These are phyloP conservation scores for Alouatta palliata DNA, from an alignment of 2,113 vertebrate genomes.

Conservation along the genomic window DNA sequence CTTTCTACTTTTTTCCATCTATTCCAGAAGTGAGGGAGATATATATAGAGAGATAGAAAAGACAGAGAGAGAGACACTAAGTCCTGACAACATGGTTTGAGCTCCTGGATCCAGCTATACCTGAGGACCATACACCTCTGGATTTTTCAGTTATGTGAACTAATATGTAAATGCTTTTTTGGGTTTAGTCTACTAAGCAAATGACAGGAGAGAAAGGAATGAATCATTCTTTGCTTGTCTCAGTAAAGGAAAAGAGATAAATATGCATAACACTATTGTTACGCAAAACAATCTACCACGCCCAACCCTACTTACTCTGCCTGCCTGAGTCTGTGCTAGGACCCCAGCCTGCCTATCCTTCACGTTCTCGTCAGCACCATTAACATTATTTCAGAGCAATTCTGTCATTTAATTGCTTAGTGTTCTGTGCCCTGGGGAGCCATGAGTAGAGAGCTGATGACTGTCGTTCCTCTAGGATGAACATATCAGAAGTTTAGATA, in stretches of 20 bases:
- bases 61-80: not conserved
- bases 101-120: not conserved
- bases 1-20: not conserved
- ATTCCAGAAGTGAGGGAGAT: not conserved
- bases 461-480: slow-evolving; percentile 74
- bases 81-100: not conserved
- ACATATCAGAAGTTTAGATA: slow-evolving; percentile 81
- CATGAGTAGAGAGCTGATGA: slow-evolving; percentile 78
- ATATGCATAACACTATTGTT: not conserved
- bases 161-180: not conserved
- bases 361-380: slow-evolving; percentile 59
- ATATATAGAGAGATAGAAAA: not conserved
- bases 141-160: not conserved
- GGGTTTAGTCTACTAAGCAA: not conserved
- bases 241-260: not conserved
- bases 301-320: not conserved
- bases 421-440: slow-evolving; percentile 61
- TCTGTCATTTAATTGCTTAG: slow-evolving; percentile 79
- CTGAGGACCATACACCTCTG: not conserved
- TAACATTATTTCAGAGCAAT: slow-evolving; percentile 68
- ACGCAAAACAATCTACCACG: too few species aligned
- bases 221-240: not conserved
- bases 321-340: not conserved
- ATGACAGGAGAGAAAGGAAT: not conserved
- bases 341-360: not conserved